These are phyloP conservation scores for Rissa tridactyla DNA, from an alignment of 2,113 vertebrate genomes.

Conservation along the genomic window DNA sequence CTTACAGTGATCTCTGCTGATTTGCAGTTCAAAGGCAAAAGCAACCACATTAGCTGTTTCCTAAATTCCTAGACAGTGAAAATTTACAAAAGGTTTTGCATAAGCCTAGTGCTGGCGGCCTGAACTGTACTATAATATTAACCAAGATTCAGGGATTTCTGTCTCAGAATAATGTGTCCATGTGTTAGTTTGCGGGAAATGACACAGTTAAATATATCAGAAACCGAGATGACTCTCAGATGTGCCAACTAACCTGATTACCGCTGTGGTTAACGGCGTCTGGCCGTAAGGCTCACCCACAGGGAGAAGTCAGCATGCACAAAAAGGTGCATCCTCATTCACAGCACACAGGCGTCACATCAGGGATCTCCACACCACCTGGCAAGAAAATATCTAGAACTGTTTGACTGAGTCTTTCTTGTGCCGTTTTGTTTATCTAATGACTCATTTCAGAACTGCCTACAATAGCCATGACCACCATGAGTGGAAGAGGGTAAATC, in stretches of 20 bases:
- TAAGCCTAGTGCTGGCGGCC: neutral
- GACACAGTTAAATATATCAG: neutral
- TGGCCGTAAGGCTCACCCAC: rapidly evolving
- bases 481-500: neutral
- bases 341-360: neutral
- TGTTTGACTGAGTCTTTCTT: neutral
- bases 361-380: neutral
- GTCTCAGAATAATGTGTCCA: neutral
- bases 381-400: neutral
- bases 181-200: neutral
- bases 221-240: neutral
- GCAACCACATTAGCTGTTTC: neutral
- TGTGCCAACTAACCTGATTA: neutral
- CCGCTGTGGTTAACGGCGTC: rapidly evolving
- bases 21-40: neutral
- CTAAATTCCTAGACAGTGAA: neutral
- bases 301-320: rapidly evolving
- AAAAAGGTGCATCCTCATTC: no score
- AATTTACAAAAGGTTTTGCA: neutral
- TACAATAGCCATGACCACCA: neutral
- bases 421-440: neutral
- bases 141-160: neutral
- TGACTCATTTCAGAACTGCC: neutral
- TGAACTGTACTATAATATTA: neutral
- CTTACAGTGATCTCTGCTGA: neutral